phyloP scores from a whole-genome alignment of 2,113 vertebrate genomes.

The Chrysochloris asiatica region DNA sequence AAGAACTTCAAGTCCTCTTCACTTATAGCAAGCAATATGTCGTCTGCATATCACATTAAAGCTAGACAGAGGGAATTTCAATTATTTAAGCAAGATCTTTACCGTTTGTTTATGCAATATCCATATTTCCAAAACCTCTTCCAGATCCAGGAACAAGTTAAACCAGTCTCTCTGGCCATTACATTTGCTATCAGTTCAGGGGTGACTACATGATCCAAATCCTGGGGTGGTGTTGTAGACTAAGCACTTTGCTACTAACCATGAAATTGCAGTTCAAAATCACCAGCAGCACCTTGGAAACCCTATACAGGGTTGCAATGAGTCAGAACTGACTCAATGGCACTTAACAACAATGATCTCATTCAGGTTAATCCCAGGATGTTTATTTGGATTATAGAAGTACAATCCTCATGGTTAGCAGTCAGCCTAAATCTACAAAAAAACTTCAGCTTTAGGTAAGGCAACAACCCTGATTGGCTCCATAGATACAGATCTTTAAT shows the following conservation, averaged over 20 bases:
- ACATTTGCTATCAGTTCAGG: not conserved
- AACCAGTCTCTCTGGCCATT: not conserved
- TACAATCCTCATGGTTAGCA: not conserved
- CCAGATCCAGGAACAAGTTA: not conserved
- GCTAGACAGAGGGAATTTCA: slow-evolving; percentile 18
- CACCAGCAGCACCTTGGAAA: no score
- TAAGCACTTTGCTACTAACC: no score
- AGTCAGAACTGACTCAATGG: no score
- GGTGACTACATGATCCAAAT: not conserved
- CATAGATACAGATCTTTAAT: not conserved
- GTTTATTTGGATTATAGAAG: not conserved
- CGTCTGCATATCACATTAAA: no score
- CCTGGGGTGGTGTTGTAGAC: no score
- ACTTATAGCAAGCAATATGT: no score
- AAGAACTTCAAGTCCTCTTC: no score
- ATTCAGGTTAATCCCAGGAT: not conserved
- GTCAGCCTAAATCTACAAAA: not conserved
- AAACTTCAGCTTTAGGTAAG: not conserved
- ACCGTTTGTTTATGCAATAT: not conserved
- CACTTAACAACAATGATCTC: no score
- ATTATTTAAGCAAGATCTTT: slow-evolving; percentile 31
- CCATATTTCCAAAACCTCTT: not conserved
- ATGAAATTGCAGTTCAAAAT: no score
- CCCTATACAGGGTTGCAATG: no score
- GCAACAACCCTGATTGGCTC: not conserved